Evolutionary conservation across 2,888 invertebrate species (phyloP), one percentile per base, ranked within the genome.

Genomic region (Rotaria sp.): DNA sequence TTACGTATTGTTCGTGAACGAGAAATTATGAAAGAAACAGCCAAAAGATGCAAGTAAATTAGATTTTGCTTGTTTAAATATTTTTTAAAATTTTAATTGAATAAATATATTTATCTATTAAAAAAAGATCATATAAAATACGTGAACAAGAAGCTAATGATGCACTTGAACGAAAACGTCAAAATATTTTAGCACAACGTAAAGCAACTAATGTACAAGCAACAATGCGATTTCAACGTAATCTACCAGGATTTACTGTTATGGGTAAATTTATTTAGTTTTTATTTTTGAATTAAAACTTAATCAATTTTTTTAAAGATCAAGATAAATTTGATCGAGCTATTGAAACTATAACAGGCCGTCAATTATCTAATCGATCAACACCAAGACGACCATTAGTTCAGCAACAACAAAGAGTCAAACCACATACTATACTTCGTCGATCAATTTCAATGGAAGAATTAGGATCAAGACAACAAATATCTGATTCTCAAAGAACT

Each of bases 11-110:
- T 80, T 45, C 80, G 80, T 45, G 80, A 80, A 80, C 80, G 45
- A n/a, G 80, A 80, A 80, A 80, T 80, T 45, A 80, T 80, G 80
- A 80, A 80, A 80, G 45, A 80, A 80, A 80, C 80, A 80, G 45
- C 80, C 11, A 45, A 80, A 45, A 15, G 80, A 45, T 80, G 80
- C 45, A 45, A 80, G 80, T 80, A n/a, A 38, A 45, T 67, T 1
- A 15, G 2, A 41, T 45, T 11, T 45, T 4, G 2, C 11, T 21
- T 7, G 3, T 52, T 5, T 21, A 24, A 24, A n/a, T n/a, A n/a
- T 4, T 15, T 50, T 50, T 50, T 15, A 2, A 50, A 50, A 15
- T 50, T 50, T 50, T 30, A 59, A 11, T 8, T 59, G 15, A 52
- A 21, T 52, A 5, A 21, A 52, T 52, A 13, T 30, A 30, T 59